A percentile compares a stretch with the other conserved stretches of the same genome.
These are phyloP conservation scores for Acridotheres tristis DNA, from an alignment of 2,797 vertebrate genomes.

Conservation along the genomic window DNA sequence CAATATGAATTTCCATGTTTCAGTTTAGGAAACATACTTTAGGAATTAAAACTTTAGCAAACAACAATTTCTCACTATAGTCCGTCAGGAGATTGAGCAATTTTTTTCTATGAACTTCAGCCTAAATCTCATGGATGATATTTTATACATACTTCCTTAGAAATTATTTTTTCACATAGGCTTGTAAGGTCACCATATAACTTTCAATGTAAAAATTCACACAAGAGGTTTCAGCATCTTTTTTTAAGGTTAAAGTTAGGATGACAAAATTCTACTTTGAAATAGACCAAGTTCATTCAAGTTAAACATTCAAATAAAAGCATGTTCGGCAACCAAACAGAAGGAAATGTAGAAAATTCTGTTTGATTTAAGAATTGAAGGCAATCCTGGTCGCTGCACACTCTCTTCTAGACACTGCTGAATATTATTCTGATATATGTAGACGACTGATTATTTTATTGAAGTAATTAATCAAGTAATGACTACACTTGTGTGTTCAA, in stretches of 20 bases:
- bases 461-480: conserved; percentile 82
- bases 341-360: not conserved
- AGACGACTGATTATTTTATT: conserved; percentile 72
- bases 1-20: not conserved
- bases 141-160: not conserved
- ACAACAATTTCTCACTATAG: not conserved
- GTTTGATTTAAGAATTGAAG: not conserved
- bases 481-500: conserved; percentile 79
- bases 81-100: not conserved
- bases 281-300: not conserved
- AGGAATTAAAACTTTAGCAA: not conserved
- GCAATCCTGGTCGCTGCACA: not conserved
- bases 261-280: not conserved
- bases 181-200: not conserved
- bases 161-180: not conserved
- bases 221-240: not conserved
- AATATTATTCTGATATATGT: conserved; percentile 71
- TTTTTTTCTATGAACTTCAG: not conserved
- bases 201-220: not conserved
- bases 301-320: not conserved
- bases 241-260: not conserved
- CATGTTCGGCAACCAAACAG: not conserved
- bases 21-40: not conserved
- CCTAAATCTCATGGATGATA: not conserved
- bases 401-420: conserved; percentile 2